phyloP scores from a whole-genome alignment of 2,113 vertebrate genomes.

The Nymphicus hollandicus region DNA sequence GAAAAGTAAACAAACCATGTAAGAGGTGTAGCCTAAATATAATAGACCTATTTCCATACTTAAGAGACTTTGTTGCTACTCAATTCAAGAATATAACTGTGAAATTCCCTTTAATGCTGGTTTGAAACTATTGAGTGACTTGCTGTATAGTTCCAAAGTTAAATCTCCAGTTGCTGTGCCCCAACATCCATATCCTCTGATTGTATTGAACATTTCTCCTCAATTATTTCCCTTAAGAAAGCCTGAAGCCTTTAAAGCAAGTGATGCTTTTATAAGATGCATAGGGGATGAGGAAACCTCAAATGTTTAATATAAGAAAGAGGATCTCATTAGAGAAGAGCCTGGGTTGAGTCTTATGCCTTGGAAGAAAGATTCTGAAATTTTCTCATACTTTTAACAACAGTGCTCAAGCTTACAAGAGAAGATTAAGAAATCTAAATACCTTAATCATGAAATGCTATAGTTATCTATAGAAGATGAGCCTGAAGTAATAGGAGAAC shows the following conservation, averaged over 20 bases:
- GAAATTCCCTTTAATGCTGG: not conserved
- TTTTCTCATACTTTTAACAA: conserved; percentile 16
- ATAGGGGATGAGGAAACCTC: not conserved
- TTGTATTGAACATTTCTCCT: not conserved
- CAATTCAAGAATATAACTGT: not conserved
- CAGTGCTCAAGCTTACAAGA: not conserved
- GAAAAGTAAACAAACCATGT: not conserved
- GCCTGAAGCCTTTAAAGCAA: not conserved
- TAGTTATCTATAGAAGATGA: conserved; percentile 28
- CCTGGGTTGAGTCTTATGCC: not conserved
- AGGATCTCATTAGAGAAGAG: not conserved
- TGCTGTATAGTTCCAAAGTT: not conserved
- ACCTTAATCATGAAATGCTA: not conserved
- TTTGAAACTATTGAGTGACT: not conserved
- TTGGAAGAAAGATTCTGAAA: not conserved
- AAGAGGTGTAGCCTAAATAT: not conserved
- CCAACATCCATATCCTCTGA: not conserved
- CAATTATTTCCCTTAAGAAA: conserved; percentile 4
- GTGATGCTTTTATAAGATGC: not conserved
- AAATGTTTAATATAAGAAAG: not conserved
- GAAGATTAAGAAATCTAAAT: not conserved
- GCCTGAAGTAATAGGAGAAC: conserved; percentile 35
- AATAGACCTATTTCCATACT: not conserved
- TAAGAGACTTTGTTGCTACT: not conserved
- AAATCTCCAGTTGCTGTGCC: not conserved